These are phyloP conservation scores for Apostichopus leukothele DNA, from an alignment of 53 echinoderm and acorn worm species.

Conservation along the genomic window DNA sequence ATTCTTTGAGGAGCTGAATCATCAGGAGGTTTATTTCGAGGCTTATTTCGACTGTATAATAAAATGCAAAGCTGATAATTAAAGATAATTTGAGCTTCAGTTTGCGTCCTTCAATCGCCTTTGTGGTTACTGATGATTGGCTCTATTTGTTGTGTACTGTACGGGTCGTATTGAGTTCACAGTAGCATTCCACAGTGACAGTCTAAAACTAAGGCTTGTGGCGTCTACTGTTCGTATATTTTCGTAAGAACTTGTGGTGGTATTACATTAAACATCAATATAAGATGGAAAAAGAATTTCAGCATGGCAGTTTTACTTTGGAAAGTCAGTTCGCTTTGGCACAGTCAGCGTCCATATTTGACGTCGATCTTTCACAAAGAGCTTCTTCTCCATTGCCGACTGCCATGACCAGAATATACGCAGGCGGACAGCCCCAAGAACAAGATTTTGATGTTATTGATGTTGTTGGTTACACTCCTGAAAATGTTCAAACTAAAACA, in stretches of 20 bases:
- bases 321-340: conserved; percentile 50
- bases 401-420: conserved; percentile 48
- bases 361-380: conserved; percentile 38
- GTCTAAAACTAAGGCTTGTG: neutral
- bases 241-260: neutral
- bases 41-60: neutral
- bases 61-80: neutral
- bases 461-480: conserved; percentile 88
- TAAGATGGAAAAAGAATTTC: conserved; percentile 31
- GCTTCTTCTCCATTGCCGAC: conserved; percentile 6
- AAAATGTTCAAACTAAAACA: conserved; percentile 59
- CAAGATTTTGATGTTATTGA: conserved; percentile 69
- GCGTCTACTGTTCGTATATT: neutral
- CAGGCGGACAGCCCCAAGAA: conserved; percentile 48
- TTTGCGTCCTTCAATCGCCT: too few species aligned
- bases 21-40: neutral
- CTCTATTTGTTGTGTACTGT: too few species aligned
- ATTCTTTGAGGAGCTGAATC: too few species aligned
- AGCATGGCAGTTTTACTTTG: conserved; percentile 39
- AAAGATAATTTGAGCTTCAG: neutral
- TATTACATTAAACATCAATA: neutral
- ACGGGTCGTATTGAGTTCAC: too few species aligned
- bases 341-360: conserved; percentile 47
- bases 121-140: too few species aligned
- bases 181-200: too few species aligned